These are phyloP conservation scores for Diadegma fenestrale DNA, from an alignment of 2,888 invertebrate species.

Conservation along the genomic window DNA sequence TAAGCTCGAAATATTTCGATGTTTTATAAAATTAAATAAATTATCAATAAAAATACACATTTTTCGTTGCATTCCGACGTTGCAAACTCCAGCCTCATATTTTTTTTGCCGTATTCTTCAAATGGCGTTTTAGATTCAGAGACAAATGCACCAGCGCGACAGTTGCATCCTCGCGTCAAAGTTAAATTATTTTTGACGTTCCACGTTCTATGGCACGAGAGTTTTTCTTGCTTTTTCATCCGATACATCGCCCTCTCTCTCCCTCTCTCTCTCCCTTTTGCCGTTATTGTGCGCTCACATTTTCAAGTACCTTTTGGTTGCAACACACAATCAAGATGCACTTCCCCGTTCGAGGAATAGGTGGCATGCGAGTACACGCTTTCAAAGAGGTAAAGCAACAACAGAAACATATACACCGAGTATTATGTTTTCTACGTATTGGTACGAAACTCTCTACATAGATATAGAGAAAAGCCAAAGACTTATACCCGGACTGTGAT, in stretches of 20 bases:
- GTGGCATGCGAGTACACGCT: slow-evolving; percentile 37
- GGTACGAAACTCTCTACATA: neutral
- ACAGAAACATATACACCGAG: slow-evolving; percentile 49
- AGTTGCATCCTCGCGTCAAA: neutral
- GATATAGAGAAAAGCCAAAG: slow-evolving; percentile 45
- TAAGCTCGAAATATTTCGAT: no score
- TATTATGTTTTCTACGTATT: slow-evolving; percentile 25
- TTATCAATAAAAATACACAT: no score
- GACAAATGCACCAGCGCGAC: neutral
- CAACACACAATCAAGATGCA: slow-evolving; percentile 57
- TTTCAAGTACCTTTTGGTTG: slow-evolving; percentile 47
- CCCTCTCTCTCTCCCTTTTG: slow-evolving; percentile 28
- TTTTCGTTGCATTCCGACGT: no score
- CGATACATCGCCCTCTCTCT: slow-evolving; percentile 4
- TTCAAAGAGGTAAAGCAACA: slow-evolving; percentile 48
- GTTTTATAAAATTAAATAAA: no score
- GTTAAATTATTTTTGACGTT: neutral
- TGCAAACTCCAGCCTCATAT: neutral
- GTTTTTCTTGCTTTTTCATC: slow-evolving; percentile 18
- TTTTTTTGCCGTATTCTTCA: no score
- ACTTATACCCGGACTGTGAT: slow-evolving; percentile 65
- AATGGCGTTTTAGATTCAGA: neutral
- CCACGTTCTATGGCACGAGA: neutral
- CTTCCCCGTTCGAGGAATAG: slow-evolving; percentile 55
- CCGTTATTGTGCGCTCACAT: slow-evolving; percentile 54